Evolutionary conservation across 2,797 vertebrate genomes (phyloP).

Genomic region (Cyprinodon diabolis): DNA sequence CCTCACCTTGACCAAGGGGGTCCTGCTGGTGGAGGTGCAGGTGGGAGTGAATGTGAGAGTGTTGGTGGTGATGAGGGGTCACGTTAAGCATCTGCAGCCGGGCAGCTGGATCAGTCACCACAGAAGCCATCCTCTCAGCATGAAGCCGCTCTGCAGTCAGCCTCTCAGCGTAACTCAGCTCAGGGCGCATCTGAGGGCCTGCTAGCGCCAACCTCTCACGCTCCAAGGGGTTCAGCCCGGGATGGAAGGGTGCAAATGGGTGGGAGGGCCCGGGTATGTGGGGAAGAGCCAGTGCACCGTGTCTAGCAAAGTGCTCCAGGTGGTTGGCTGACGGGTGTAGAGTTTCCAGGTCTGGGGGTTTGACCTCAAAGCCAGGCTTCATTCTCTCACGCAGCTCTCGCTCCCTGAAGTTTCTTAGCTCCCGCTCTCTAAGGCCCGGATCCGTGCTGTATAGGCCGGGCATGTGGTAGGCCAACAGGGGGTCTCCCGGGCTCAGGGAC

Average conservation of each 20-base stretch:
- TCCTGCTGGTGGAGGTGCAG: conserved; percentile 99
- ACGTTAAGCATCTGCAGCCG: conserved; percentile 99
- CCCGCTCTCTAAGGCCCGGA: conserved; percentile 90
- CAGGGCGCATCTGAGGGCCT: conserved; percentile 90
- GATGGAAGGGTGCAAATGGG: conserved; percentile 92
- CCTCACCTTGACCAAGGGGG: conserved; percentile 92
- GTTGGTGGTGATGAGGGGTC: conserved; percentile 98
- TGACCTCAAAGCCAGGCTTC: conserved; percentile 98
- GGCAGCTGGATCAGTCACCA: conserved; percentile 89
- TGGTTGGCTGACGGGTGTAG: conserved; percentile 92
- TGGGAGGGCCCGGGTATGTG: conserved; percentile 87
- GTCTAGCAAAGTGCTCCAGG: conserved; percentile 97
- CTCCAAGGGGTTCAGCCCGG: conserved; percentile 90
- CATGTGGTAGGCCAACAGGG: conserved; percentile 96
- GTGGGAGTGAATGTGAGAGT: conserved; percentile 99
- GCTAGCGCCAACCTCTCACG: conserved; percentile 91
- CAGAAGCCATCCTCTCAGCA: conserved; percentile 95
- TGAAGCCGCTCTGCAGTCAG: conserved; percentile 96
- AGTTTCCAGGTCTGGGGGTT: conserved; percentile 93
- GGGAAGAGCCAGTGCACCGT: conserved; percentile 90
- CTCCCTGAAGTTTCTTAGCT: conserved; percentile 93
- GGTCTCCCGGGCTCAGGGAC: conserved; percentile 91
- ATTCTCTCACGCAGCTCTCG: conserved; percentile 94
- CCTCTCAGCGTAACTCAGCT: conserved; percentile 95
- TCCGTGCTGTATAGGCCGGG: conserved; percentile 93